These are phyloP conservation scores for Spodoptera picta DNA, from an alignment of 2,888 invertebrate species.

Conservation along the genomic window DNA sequence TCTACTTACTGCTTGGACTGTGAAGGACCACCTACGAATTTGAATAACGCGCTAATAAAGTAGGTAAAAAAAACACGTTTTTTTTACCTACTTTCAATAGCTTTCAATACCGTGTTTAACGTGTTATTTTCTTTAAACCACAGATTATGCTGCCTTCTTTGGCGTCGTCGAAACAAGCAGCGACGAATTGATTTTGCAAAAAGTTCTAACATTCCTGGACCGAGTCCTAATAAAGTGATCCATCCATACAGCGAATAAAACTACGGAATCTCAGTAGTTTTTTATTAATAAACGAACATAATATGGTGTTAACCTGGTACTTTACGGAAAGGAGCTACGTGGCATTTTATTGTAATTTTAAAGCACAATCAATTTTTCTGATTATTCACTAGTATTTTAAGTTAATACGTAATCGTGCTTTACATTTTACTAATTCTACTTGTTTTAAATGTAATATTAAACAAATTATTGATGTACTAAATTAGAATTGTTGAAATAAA, in stretches of 20 bases:
- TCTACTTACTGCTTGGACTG: too few species aligned
- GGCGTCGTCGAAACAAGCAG: conserved; percentile 60
- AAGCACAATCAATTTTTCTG: conserved; percentile 16
- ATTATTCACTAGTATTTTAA: conserved; percentile 14
- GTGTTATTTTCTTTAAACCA: conserved; percentile 29
- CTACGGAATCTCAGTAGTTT: neutral
- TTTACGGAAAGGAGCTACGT: conserved; percentile 1
- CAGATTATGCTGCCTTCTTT: conserved; percentile 71
- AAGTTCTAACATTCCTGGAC: conserved; percentile 31
- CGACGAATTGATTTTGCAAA: conserved; percentile 49
- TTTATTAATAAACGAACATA: conserved; percentile 1
- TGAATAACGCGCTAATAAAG: too few species aligned
- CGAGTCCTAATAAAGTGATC: conserved; percentile 41
- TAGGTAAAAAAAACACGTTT: too few species aligned
- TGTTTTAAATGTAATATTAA: too few species aligned
- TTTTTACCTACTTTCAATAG: too few species aligned
- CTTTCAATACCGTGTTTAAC: neutral
- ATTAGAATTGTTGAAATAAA: conserved; percentile 20
- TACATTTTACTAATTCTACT: too few species aligned
- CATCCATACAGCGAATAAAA: conserved; percentile 34
- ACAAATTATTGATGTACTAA: neutral
- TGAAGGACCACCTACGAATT: too few species aligned
- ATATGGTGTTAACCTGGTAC: neutral
- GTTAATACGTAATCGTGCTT: neutral
- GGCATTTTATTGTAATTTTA: conserved; percentile 10